Base-by-base conservation (phyloP, 2,888 invertebrate genomes). In the Nomada goodeniana region DNA sequence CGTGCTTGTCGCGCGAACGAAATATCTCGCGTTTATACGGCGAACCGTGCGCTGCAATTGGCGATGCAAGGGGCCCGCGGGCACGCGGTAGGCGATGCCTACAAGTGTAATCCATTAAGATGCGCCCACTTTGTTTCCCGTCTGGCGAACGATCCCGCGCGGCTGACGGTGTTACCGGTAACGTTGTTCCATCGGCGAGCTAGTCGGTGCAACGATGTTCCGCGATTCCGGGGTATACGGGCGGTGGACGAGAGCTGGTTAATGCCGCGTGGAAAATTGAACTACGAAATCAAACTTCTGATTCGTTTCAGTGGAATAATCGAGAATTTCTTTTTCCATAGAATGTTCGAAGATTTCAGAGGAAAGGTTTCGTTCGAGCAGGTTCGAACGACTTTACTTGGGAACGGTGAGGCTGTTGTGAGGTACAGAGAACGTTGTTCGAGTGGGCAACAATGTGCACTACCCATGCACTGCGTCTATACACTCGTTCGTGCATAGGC, bases 31-130 rank as follows among this genome's bases (percentile, higher is more conserved):
- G 90, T 91, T 91, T 91, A 91, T 87, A 88, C 86, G 86, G 88
- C 85, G 86, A 79, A 80, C 69, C 36, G 87, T 85, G 85, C 86
- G 86, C 91, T 88, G 88, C 91, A 91, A 91, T 91, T 91, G 91
- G 86, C 88, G 84, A 86, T 88, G 89, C 86, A 84, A 69, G 81
- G 70, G 82, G 63, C 75, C 80, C 67, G 80, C 79, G 82, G 81
- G 47, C 61, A 67, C 68, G 84, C 89, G 79, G 89, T 87, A 89
- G 91, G 88, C 90, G 89, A 91, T 88, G 82, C 87, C 76, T 91
- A 91, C 91, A 91, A 91, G 91, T 91, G 91, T 90, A 90, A 90
- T 91, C 90, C 91, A 91, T 91, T 91, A 90, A 86, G 91, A 91
- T 90, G 91, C 89, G 90, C 87, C 89, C 87, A 89, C 88, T 90